phyloP scores from a whole-genome alignment of 2,113 vertebrate species.

The Sminthopsis crassicaudata region DNA sequence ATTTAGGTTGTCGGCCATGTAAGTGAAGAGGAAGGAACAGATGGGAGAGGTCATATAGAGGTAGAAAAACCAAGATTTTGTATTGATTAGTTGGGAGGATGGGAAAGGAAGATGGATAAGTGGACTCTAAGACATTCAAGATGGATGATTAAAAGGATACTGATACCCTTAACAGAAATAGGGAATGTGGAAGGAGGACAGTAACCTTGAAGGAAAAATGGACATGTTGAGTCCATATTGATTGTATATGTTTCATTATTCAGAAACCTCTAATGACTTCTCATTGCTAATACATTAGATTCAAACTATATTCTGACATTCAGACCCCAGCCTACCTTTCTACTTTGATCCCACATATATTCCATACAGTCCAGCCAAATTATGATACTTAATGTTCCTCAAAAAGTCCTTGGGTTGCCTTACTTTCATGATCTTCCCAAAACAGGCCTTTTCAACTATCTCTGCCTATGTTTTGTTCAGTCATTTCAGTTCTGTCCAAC shows the following conservation, averaged over 20 bases:
- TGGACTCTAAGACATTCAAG: neutral
- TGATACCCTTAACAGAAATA: neutral
- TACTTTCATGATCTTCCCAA: neutral
- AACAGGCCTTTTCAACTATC: neutral
- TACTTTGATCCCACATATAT: neutral
- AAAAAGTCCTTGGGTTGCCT: neutral
- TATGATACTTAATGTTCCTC: neutral
- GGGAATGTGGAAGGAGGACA: neutral
- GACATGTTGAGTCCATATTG: neutral
- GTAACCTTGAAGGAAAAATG: neutral
- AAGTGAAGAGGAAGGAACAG: conserved; percentile 28
- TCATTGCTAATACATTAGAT: neutral
- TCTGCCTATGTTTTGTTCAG: neutral
- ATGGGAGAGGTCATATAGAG: neutral
- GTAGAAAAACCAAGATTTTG: neutral
- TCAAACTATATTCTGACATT: neutral
- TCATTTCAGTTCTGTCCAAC: too few relatives aligned
- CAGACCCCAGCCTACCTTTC: neutral
- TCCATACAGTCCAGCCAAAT: neutral
- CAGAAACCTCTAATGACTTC: neutral
- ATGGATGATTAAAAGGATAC: neutral
- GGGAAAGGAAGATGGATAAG: neutral
- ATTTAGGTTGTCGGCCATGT: conserved; percentile 5
- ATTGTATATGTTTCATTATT: neutral
- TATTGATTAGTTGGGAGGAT: neutral